Evolutionary conservation across 2,888 invertebrate genomes (phyloP).

Genomic region (Napeogenes sylphis): DNA sequence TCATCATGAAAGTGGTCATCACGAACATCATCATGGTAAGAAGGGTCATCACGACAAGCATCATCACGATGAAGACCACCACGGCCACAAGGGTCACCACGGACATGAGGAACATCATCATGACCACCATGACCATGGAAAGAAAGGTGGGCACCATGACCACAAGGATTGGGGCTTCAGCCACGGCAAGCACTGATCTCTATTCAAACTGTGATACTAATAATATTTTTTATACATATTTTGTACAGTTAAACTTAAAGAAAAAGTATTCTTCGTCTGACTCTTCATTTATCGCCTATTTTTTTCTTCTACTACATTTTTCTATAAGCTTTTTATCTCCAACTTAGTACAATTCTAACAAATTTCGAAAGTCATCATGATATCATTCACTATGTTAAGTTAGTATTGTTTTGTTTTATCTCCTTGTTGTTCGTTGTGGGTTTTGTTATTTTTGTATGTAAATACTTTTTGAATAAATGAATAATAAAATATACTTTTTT

Average conservation of each 20-base stretch:
- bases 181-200: slow-evolving; percentile 65
- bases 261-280: slow-evolving; percentile 12
- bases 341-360: not conserved
- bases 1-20: slow-evolving; percentile 65
- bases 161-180: slow-evolving; percentile 71
- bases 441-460: slow-evolving; percentile 36
- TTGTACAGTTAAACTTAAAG: slow-evolving; percentile 21
- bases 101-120: slow-evolving; percentile 72
- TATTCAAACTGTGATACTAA: slow-evolving; percentile 58
- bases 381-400: slow-evolving; percentile 23
- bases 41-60: slow-evolving; percentile 71
- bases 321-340: slow-evolving; percentile 12
- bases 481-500: slow-evolving; percentile 8
- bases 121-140: slow-evolving; percentile 70
- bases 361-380: slow-evolving; percentile 6
- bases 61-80: slow-evolving; percentile 65
- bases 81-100: slow-evolving; percentile 72
- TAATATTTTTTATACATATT: slow-evolving; percentile 19
- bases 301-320: slow-evolving; percentile 20
- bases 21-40: slow-evolving; percentile 69
- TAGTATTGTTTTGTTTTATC: slow-evolving; percentile 13
- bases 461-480: slow-evolving; percentile 26
- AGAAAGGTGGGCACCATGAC: slow-evolving; percentile 68
- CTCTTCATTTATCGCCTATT: slow-evolving; percentile 5
- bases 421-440: slow-evolving; percentile 34